Evolutionary conservation across 2,888 invertebrate genomes (phyloP).

Genomic region (Danaus chrysippus): DNA sequence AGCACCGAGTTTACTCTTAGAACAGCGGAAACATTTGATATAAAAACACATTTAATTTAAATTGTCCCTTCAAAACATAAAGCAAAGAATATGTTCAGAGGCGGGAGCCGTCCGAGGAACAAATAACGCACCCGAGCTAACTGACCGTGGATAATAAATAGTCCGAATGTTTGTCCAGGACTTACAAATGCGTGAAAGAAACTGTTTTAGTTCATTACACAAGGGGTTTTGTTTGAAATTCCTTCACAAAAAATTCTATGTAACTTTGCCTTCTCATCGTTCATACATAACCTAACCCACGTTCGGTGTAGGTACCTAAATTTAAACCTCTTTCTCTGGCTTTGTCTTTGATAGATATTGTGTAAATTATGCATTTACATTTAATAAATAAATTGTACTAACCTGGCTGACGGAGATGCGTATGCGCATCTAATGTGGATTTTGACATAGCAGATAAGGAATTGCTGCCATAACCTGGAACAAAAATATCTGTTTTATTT

Average conservation of each 20-base stretch:
- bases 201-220: constrained; percentile 58
- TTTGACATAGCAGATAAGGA: constrained; percentile 88
- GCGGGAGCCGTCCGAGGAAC: constrained; percentile 43
- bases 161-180: constrained; percentile 41
- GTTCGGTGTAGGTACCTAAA: too few relatives aligned
- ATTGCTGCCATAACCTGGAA: constrained; percentile 92
- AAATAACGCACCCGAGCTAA: constrained; percentile 67
- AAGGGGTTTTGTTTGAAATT: constrained; percentile 17
- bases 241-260: constrained; percentile 6
- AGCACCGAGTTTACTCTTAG: not conserved
- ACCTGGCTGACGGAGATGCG: constrained; percentile 95
- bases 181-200: constrained; percentile 40
- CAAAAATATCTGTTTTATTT: constrained; percentile 37
- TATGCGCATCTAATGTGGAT: constrained; percentile 91
- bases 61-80: constrained; percentile 23
- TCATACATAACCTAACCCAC: too few relatives aligned
- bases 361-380: not conserved
- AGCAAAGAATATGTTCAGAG: constrained; percentile 45
- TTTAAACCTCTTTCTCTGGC: too few relatives aligned
- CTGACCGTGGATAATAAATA: constrained; percentile 75
- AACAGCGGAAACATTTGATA: not conserved
- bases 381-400: constrained; percentile 36
- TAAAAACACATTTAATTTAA: constrained; percentile 25
- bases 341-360: not conserved
- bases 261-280: constrained; percentile 10